These are phyloP conservation scores for Drosophila prostipennis DNA, from an alignment of 2,888 invertebrate species.

Conservation along the genomic window DNA sequence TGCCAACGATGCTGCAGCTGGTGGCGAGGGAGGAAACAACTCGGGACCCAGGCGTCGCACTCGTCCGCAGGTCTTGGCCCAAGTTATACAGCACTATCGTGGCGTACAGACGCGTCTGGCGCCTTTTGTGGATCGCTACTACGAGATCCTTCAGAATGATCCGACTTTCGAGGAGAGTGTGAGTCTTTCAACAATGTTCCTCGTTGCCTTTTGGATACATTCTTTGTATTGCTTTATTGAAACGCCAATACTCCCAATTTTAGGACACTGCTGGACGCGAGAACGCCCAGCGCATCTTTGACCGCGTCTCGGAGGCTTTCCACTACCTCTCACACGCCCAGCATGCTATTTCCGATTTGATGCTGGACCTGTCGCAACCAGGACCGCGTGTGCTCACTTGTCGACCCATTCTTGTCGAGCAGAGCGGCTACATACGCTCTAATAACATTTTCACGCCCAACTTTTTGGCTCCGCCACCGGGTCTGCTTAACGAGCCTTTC, in stretches of 20 bases:
- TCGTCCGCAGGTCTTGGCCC: constrained; percentile 81
- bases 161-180: constrained; percentile 85
- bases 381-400: constrained; percentile 90
- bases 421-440: constrained; percentile 85
- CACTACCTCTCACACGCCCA: constrained; percentile 95
- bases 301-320: constrained; percentile 91
- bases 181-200: constrained; percentile 45
- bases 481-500: constrained; percentile 35
- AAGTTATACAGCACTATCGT: constrained; percentile 82
- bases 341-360: constrained; percentile 94
- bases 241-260: not conserved
- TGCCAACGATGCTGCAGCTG: constrained; percentile 10
- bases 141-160: constrained; percentile 87
- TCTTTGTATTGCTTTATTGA: no score
- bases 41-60: constrained; percentile 75
- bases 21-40: constrained; percentile 29
- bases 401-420: constrained; percentile 89
- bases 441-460: constrained; percentile 78
- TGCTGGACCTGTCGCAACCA: constrained; percentile 88
- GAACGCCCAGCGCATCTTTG: constrained; percentile 88
- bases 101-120: constrained; percentile 85
- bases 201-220: not conserved
- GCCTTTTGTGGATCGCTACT: constrained; percentile 88
- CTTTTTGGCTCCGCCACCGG: constrained; percentile 52
- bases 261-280: constrained; percentile 84